These are phyloP conservation scores for Ceyx cyanopectus DNA, from an alignment of 2,113 vertebrate genomes.

Conservation along the genomic window DNA sequence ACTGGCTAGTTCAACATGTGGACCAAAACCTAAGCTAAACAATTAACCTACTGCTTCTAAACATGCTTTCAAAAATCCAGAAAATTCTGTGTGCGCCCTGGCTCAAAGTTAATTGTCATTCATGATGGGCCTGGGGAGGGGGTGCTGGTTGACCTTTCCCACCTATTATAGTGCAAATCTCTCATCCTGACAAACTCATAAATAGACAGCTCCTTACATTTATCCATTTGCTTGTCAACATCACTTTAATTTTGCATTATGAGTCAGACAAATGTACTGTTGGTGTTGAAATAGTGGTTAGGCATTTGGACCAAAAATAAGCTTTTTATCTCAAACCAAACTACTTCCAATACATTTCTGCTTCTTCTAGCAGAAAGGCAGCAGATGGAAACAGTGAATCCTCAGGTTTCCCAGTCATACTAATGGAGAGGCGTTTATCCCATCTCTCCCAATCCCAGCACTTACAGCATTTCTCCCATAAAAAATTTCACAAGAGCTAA, in stretches of 20 bases:
- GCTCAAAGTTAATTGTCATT: not conserved
- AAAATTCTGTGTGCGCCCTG: not conserved
- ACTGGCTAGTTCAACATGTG: not conserved
- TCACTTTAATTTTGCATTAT: not conserved
- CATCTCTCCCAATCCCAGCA: not conserved
- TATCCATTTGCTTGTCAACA: not conserved
- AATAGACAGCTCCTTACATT: not conserved
- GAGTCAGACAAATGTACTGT: not conserved
- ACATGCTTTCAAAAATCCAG: not conserved
- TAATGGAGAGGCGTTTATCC: not conserved
- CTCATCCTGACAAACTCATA: not conserved
- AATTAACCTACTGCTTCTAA: not conserved
- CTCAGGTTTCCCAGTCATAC: not conserved
- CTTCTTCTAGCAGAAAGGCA: not conserved
- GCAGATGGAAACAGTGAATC: not conserved
- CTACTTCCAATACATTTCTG: not conserved
- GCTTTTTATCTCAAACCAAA: not conserved
- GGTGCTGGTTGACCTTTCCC: not conserved
- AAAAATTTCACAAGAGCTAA: not conserved
- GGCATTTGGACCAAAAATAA: not conserved
- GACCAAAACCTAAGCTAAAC: not conserved
- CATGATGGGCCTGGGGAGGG: not conserved
- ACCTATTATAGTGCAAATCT: not conserved
- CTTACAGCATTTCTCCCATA: not conserved
- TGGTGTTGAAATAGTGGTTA: rapidly evolving